phyloP scores from a whole-genome alignment of 2,113 vertebrate species.

The Isichthys henryi region DNA sequence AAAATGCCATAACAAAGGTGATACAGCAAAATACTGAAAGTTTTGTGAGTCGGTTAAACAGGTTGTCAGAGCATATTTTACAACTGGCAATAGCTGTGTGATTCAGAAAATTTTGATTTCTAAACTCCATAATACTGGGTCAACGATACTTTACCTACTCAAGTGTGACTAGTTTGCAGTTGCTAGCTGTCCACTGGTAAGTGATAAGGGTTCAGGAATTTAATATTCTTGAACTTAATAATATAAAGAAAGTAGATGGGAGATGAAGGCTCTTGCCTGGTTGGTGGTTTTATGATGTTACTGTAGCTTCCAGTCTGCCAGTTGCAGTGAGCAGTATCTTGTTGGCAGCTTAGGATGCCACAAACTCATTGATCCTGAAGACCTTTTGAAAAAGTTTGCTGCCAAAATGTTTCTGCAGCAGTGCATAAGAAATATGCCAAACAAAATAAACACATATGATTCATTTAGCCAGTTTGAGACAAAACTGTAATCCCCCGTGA shows the following conservation, averaged over 20 bases:
- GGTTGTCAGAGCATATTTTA: background rate
- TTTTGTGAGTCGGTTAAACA: background rate
- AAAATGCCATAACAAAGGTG: background rate
- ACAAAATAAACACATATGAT: background rate
- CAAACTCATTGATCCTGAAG: background rate
- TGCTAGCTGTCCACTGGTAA: background rate
- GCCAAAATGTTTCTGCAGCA: background rate
- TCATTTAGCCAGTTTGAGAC: background rate
- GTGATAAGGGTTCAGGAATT: background rate
- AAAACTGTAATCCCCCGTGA: background rate
- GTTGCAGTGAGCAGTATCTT: background rate
- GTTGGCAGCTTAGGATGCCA: background rate
- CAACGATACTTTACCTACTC: background rate
- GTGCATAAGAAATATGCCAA: background rate
- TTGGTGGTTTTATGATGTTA: background rate
- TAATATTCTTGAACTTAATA: background rate
- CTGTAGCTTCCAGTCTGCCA: background rate
- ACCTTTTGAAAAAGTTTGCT: background rate
- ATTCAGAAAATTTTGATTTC: background rate
- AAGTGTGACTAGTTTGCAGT: background rate
- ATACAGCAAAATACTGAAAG: background rate
- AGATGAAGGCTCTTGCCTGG: background rate
- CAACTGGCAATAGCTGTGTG: background rate
- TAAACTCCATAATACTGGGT: background rate
- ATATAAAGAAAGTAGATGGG: background rate